phyloP scores from a whole-genome alignment of 2,888 invertebrate genomes.

The Odontothrips loti region DNA sequence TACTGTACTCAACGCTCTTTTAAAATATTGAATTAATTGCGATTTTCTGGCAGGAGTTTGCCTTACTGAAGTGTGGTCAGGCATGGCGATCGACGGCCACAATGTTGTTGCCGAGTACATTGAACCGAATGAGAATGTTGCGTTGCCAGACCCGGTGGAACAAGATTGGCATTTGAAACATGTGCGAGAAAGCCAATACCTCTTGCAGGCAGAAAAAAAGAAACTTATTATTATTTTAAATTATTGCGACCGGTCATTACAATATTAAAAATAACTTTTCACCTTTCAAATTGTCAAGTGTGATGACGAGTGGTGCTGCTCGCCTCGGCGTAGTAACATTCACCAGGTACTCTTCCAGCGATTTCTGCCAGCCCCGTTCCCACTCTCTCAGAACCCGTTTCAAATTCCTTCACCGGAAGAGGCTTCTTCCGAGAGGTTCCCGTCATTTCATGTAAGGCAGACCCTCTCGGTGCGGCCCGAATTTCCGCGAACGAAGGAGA shows the following conservation, averaged over 20 bases:
- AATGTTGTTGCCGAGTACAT: slow-evolving; percentile 33
- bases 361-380: slow-evolving; percentile 32
- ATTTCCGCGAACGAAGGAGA: neutral
- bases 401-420: slow-evolving; percentile 14
- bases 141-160: neutral
- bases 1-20: neutral
- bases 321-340: slow-evolving; percentile 29
- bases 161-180: slow-evolving; percentile 31
- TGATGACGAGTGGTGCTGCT: slow-evolving; percentile 29
- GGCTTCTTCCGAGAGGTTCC: slow-evolving; percentile 18
- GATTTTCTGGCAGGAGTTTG: slow-evolving; percentile 33
- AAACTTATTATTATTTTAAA: neutral
- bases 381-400: slow-evolving; percentile 28
- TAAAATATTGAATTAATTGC: neutral
- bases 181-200: slow-evolving; percentile 33
- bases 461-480: slow-evolving; percentile 29
- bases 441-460: slow-evolving; percentile 30
- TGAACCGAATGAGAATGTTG: slow-evolving; percentile 2
- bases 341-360: slow-evolving; percentile 26
- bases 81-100: slow-evolving; percentile 41
- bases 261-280: neutral
- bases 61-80: slow-evolving; percentile 43
- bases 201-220: neutral
- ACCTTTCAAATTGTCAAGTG: slow-evolving; percentile 30
- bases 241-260: too few relatives aligned